Percentiles rank a stretch among this genome's conserved stretches.
Conservation (phyloP, 2,113 vertebrate genomes). For the Phyllostomus hastatus region DNA sequence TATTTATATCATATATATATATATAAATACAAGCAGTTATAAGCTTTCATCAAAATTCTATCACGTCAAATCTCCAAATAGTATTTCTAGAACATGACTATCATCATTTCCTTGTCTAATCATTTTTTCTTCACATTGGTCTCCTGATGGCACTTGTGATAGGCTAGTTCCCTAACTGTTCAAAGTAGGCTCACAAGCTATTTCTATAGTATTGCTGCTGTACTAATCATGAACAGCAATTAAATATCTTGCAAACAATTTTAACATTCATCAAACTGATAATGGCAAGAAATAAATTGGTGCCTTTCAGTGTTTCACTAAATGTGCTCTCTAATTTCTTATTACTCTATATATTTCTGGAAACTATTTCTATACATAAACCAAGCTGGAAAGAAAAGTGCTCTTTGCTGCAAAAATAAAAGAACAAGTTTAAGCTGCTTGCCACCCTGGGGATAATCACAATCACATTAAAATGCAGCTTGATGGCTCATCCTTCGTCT, state of each 20-base stretch:
- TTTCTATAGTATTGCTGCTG: slow-evolving; percentile 38
- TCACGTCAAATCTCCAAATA: slow-evolving; percentile 60
- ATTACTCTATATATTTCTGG: slow-evolving; percentile 67
- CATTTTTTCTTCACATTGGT: slow-evolving; percentile 60
- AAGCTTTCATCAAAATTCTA: slow-evolving; percentile 49
- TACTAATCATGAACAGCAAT: slow-evolving; percentile 66
- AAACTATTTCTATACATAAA: slow-evolving; percentile 70
- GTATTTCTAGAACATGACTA: slow-evolving; percentile 33
- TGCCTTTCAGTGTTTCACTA: slow-evolving; percentile 74
- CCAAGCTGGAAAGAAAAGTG: slow-evolving; percentile 51
- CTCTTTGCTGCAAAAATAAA: slow-evolving; percentile 72
- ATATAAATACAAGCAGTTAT: neutral
- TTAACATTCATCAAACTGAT: slow-evolving; percentile 79
- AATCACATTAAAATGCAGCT: slow-evolving; percentile 66
- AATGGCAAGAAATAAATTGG: slow-evolving; percentile 78
- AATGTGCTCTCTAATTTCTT: slow-evolving; percentile 73
- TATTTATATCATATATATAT: neutral
- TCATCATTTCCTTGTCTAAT: slow-evolving; percentile 60
- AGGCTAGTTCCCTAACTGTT: slow-evolving; percentile 59
- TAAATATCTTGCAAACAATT: slow-evolving; percentile 74
- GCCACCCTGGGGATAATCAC: slow-evolving; percentile 61
- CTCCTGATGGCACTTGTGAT: slow-evolving; percentile 43
- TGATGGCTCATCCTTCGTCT: slow-evolving; percentile 58
- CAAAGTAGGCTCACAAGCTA: slow-evolving; percentile 50
- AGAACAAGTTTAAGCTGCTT: slow-evolving; percentile 48